These are phyloP conservation scores for Eudasyphora cyanicolor DNA, from an alignment of 2,888 invertebrate genomes.

Conservation along the genomic window DNA sequence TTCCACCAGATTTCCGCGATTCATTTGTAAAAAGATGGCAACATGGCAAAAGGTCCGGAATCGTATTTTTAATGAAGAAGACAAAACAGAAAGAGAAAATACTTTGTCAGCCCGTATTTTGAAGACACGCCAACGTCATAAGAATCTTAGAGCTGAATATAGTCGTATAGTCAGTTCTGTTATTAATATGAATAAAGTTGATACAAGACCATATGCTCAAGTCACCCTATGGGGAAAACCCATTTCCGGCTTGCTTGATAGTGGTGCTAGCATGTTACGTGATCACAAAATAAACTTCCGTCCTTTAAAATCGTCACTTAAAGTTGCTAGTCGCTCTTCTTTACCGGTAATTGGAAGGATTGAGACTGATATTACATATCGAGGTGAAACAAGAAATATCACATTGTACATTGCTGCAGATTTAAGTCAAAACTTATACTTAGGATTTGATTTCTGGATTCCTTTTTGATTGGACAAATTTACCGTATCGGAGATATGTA, in stretches of 20 bases:
- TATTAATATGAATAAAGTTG: background rate
- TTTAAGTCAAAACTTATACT: background rate
- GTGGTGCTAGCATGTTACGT: conserved; percentile 19
- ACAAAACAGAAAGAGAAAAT: background rate
- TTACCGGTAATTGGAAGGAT: conserved; percentile 15
- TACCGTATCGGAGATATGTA: too few species aligned
- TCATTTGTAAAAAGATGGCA: background rate
- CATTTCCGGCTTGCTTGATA: background rate
- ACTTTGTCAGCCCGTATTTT: background rate
- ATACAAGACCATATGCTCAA: background rate
- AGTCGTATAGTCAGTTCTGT: background rate
- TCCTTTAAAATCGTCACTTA: background rate
- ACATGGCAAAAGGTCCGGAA: background rate
- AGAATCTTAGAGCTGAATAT: background rate
- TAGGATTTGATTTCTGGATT: conserved; percentile 18
- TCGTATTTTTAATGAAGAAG: background rate
- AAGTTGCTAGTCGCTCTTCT: background rate
- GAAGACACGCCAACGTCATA: background rate
- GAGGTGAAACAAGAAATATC: background rate
- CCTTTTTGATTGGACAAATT: too few species aligned
- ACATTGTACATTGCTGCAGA: conserved; percentile 1
- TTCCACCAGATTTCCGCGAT: conserved; percentile 4
- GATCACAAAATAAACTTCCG: background rate
- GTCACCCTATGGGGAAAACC: background rate
- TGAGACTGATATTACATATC: background rate